phyloP scores from a whole-genome alignment of 2,113 vertebrate genomes.

The Tautogolabrus adspersus region DNA sequence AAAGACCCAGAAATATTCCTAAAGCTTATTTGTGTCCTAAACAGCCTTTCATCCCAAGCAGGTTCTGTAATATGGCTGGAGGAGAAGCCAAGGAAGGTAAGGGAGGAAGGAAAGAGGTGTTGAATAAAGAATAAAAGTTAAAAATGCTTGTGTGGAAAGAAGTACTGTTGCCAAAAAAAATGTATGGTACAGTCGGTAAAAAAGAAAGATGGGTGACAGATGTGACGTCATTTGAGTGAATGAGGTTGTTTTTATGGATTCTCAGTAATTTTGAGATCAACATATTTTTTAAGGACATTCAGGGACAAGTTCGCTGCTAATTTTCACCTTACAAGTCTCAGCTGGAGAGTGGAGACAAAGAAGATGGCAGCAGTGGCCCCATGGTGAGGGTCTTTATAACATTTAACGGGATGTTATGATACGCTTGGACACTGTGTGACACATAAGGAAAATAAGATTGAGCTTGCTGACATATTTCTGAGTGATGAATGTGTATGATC shows the following conservation, averaged over 20 bases:
- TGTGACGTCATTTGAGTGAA: background rate
- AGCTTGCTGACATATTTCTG: background rate
- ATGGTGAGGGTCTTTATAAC: no score
- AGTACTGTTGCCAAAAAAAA: background rate
- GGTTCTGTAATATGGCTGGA: background rate
- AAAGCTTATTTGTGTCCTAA: slow-evolving; percentile 9
- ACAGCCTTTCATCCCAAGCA: background rate
- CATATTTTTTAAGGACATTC: background rate
- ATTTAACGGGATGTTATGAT: background rate
- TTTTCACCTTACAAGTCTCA: background rate
- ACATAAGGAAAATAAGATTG: background rate
- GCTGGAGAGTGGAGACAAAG: background rate
- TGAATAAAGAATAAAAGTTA: background rate
- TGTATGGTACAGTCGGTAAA: background rate
- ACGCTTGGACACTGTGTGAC: background rate
- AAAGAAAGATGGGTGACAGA: background rate
- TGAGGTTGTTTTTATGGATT: no score
- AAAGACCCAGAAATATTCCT: background rate
- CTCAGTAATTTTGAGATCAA: background rate
- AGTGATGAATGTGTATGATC: background rate
- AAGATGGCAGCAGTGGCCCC: no score
- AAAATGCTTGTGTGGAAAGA: slow-evolving; percentile 18
- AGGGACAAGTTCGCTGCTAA: background rate
- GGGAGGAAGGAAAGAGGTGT: background rate
- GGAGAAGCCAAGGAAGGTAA: background rate